Percentiles rank a stretch among this genome's conserved stretches.
Evolutionary conservation across 2,888 invertebrate genomes (phyloP).

Genomic region (Euplagia quadripunctaria): DNA sequence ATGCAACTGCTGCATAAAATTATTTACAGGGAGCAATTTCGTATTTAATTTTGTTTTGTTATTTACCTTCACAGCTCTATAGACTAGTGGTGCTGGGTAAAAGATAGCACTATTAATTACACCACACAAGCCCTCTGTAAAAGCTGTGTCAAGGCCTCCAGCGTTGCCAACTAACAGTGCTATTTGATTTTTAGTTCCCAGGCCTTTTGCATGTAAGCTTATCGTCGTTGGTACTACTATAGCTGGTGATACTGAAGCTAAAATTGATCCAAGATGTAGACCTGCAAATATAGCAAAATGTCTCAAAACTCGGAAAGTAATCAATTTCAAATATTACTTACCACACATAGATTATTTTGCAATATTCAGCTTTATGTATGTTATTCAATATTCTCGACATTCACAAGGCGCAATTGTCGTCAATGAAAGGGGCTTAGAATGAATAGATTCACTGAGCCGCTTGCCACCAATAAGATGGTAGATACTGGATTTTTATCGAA

Average conservation of each 20-base stretch:
- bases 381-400: constrained; percentile 42
- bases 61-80: constrained; percentile 80
- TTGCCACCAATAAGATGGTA: constrained; percentile 39
- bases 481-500: constrained; percentile 29
- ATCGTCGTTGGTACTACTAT: constrained; percentile 97
- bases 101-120: constrained; percentile 96
- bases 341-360: constrained; percentile 24
- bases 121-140: constrained; percentile 97
- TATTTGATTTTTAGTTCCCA: constrained; percentile 96
- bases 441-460: constrained; percentile 49
- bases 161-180: constrained; percentile 97
- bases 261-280: constrained; percentile 93
- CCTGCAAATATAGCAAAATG: constrained; percentile 66
- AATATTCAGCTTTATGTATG: constrained; percentile 39
- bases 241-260: constrained; percentile 98
- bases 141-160: constrained; percentile 97
- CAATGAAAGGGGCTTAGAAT: constrained; percentile 48
- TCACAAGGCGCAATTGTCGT: constrained; percentile 41
- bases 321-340: constrained; percentile 29
- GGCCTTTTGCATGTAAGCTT: constrained; percentile 92
- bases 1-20: too few species aligned
- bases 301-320: constrained; percentile 1
- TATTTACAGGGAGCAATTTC: neutral
- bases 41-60: constrained; percentile 20
- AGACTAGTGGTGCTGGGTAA: constrained; percentile 89